phyloP scores from a whole-genome alignment of 2,888 invertebrate species.

The Trichopria drosophilae region DNA sequence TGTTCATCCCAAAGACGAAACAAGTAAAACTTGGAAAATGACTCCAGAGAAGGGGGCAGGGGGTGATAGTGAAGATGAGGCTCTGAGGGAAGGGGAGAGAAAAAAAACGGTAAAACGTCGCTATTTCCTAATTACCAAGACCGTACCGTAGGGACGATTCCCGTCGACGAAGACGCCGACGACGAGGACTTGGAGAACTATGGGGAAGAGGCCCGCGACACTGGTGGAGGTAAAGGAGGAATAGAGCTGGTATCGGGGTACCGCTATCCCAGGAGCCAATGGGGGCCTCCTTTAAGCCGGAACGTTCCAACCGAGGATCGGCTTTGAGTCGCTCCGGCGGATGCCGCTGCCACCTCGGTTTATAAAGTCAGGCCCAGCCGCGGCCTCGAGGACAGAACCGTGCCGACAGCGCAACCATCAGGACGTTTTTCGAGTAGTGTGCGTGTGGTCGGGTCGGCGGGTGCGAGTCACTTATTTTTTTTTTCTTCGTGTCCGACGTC shows the following conservation, averaged over 20 bases:
- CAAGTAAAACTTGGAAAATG: no score
- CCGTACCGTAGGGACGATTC: constrained; percentile 10
- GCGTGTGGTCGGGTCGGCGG: constrained; percentile 42
- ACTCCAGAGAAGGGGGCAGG: no score
- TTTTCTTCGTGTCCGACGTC: no score
- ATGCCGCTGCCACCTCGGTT: constrained; percentile 48
- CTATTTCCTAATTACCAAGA: constrained; percentile 38
- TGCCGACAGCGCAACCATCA: constrained; percentile 56
- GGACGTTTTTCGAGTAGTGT: constrained; percentile 45
- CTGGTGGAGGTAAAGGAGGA: constrained; percentile 20
- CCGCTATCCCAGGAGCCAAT: constrained; percentile 47
- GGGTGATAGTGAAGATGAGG: no score
- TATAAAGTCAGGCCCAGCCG: constrained; percentile 56
- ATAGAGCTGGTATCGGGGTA: constrained; percentile 36
- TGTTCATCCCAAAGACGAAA: no score
- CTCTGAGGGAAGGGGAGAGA: constrained; percentile 15
- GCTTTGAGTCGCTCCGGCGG: constrained; percentile 41
- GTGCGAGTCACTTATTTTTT: constrained; percentile 25
- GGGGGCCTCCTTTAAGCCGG: constrained; percentile 38
- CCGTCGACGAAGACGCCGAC: constrained; percentile 24
- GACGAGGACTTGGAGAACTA: constrained; percentile 16
- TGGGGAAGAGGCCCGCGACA: constrained; percentile 17
- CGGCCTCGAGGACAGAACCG: constrained; percentile 56
- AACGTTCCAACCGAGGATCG: constrained; percentile 44
- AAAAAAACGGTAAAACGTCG: constrained; percentile 53